Percentiles rank a stretch among this genome's conserved stretches.
Evolutionary conservation across 2,888 invertebrate species (phyloP).

Genomic region (Crocallis elinguaria): DNA sequence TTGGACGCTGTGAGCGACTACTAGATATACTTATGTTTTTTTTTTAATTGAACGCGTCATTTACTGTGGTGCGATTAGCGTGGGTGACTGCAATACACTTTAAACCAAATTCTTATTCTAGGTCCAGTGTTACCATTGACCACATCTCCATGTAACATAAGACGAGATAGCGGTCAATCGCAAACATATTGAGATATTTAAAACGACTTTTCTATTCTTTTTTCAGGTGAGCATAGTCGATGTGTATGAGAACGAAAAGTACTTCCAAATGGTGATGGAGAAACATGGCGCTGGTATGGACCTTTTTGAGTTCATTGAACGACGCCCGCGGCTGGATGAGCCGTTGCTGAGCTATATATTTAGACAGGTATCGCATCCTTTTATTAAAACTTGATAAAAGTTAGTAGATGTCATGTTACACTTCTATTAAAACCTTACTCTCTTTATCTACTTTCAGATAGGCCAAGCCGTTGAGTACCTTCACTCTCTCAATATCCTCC

Average conservation of each 20-base stretch:
- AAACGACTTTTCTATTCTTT: neutral
- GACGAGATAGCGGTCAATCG: too few relatives aligned
- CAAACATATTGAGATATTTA: neutral
- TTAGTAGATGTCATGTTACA: too few relatives aligned
- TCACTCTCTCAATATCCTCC: conserved; percentile 87
- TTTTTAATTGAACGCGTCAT: too few relatives aligned
- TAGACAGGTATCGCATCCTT: conserved; percentile 86
- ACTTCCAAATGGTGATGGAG: conserved; percentile 91
- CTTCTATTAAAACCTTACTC: too few relatives aligned
- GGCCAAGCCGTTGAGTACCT: conserved; percentile 89
- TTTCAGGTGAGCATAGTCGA: conserved; percentile 86
- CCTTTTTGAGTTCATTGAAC: conserved; percentile 90
- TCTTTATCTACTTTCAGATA: conserved; percentile 79
- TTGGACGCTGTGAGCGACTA: too few relatives aligned
- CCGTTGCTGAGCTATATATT: conserved; percentile 88
- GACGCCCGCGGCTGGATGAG: conserved; percentile 87
- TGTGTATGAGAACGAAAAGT: conserved; percentile 88
- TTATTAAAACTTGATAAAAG: too few relatives aligned
- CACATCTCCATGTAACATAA: neutral
- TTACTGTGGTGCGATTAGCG: too few relatives aligned
- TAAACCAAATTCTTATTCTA: too few relatives aligned
- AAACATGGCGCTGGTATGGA: conserved; percentile 91
- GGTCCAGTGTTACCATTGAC: too few relatives aligned
- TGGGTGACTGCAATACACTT: too few relatives aligned
- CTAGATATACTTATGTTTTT: too few relatives aligned